Evolutionary conservation across 2,888 invertebrate species (phyloP).

Genomic region (Salpingus planirostris): DNA sequence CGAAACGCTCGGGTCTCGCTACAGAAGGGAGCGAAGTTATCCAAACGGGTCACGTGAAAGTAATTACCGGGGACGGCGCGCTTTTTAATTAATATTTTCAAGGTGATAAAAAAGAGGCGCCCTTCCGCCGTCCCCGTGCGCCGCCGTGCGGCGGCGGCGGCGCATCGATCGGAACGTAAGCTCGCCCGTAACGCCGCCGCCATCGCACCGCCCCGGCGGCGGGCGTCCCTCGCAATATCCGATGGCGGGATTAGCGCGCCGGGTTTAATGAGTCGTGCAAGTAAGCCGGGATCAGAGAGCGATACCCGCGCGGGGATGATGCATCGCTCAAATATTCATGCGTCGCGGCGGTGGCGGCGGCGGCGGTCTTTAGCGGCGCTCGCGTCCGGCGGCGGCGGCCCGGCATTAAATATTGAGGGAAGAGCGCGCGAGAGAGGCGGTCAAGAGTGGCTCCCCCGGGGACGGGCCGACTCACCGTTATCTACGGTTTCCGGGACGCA

Average conservation of each 20-base stretch:
- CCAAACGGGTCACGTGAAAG: conserved; percentile 29
- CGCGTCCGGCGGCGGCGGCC: conserved; percentile 23
- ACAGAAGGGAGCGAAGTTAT: too few species aligned
- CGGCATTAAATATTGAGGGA: conserved; percentile 40
- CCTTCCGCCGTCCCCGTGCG: conserved; percentile 3
- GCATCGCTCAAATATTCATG: conserved; percentile 42
- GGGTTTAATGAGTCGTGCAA: conserved; percentile 47
- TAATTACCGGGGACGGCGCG: conserved; percentile 24
- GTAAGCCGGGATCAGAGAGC: conserved; percentile 44
- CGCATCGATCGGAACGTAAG: conserved; percentile 8
- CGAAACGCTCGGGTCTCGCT: too few species aligned
- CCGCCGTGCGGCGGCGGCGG: conserved; percentile 6
- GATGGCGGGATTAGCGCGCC: conserved; percentile 43
- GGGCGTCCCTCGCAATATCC: conserved; percentile 40
- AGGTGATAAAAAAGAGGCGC: conserved; percentile 25
- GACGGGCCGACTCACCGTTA: conserved; percentile 34
- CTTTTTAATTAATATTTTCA: conserved; percentile 35
- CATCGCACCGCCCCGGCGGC: too few species aligned
- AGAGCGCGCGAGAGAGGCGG: conserved; percentile 23
- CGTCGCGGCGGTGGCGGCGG: conserved; percentile 23
- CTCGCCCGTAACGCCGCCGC: too few species aligned
- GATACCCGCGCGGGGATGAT: conserved; percentile 35
- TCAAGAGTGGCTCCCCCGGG: conserved; percentile 34
- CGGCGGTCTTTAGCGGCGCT: conserved; percentile 29
- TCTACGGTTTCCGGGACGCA: conserved; percentile 36